These are phyloP conservation scores for Urosaurus nigricauda DNA, from an alignment of 2,797 vertebrate genomes.

Conservation along the genomic window DNA sequence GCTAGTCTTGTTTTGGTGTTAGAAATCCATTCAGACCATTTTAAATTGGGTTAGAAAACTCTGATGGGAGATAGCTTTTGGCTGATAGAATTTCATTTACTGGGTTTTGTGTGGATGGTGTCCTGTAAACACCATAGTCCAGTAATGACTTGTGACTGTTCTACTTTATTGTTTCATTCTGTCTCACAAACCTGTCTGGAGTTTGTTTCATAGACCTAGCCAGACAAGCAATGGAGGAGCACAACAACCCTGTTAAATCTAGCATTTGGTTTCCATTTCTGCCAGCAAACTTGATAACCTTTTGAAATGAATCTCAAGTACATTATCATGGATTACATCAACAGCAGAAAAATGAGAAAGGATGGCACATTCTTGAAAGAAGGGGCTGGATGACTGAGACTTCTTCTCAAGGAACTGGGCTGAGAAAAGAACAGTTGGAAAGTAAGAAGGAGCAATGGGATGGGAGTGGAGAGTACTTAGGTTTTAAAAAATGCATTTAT, in stretches of 20 bases:
- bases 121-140: conserved; percentile 15
- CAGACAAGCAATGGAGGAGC: conserved; percentile 18
- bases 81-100: conserved; percentile 38
- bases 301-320: conserved; percentile 4
- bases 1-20: conserved; percentile 20
- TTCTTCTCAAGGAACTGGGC: background rate
- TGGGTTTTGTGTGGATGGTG: background rate
- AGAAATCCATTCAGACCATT: conserved; percentile 27
- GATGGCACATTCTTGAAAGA: background rate
- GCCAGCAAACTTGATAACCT: background rate
- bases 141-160: conserved; percentile 1
- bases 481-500: background rate
- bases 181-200: conserved; percentile 32
- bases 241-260: background rate
- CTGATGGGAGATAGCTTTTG: conserved; percentile 11
- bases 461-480: background rate
- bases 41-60: conserved; percentile 37
- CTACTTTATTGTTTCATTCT: conserved; percentile 29
- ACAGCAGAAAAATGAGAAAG: background rate
- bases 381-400: background rate
- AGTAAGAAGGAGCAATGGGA: background rate
- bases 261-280: conserved; percentile 12
- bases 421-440: background rate
- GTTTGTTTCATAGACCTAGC: conserved; percentile 19
- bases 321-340: background rate